phyloP scores from a whole-genome alignment of 2,797 vertebrate species.

The Oreonectes daqikongensis region DNA sequence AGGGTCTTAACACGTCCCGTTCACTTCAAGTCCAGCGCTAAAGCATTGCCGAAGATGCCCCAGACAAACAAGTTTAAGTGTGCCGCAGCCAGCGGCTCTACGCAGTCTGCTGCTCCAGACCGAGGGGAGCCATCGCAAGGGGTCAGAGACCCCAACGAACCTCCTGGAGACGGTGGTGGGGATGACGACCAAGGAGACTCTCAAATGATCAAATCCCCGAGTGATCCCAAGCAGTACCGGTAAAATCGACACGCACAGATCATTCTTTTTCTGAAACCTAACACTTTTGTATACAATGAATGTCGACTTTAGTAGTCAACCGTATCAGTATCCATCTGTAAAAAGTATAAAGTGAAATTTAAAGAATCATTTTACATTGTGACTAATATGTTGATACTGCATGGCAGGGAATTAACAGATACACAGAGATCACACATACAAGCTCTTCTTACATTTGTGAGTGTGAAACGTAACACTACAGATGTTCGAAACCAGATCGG shows the following conservation, averaged over 20 bases:
- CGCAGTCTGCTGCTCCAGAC: conserved; percentile 46
- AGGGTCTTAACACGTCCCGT: conserved; percentile 56
- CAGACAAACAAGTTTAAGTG: conserved; percentile 77
- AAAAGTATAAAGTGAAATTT: not conserved
- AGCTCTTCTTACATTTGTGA: conserved; percentile 20
- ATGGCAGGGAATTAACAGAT: not conserved
- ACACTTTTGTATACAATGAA: conserved; percentile 18
- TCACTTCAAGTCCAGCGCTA: conserved; percentile 57
- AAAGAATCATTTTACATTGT: conserved; percentile 24
- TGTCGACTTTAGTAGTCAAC: not conserved
- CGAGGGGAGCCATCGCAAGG: conserved; percentile 54
- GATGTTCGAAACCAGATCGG: conserved; percentile 58
- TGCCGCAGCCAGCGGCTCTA: conserved; percentile 56
- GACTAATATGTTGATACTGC: not conserved
- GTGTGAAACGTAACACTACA: conserved; percentile 31
- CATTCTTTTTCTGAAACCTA: not conserved
- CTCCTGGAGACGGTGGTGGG: conserved; percentile 58
- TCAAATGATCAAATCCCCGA: conserved; percentile 90
- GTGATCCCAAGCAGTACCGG: conserved; percentile 96
- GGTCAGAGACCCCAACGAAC: conserved; percentile 40
- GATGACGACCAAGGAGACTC: conserved; percentile 79
- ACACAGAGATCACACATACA: conserved; percentile 1
- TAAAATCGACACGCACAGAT: conserved; percentile 64
- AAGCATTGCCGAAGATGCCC: conserved; percentile 73
- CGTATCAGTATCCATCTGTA: not conserved